Evolutionary conservation across 2,113 vertebrate species (phyloP), one percentile per base, ranked within the genome.

Genomic region (Callopanchax toddi): DNA sequence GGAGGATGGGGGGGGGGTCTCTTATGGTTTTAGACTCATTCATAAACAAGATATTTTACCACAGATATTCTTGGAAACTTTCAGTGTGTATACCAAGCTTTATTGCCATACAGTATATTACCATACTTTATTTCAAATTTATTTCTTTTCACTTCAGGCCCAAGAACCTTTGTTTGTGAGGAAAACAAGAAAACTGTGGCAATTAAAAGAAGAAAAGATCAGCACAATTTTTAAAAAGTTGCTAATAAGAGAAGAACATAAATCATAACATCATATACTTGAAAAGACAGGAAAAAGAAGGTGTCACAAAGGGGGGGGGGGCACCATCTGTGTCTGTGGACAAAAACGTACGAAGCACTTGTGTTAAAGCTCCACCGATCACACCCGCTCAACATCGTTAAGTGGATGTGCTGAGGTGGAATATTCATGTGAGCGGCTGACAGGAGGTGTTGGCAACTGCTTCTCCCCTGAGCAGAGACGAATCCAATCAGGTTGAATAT

Each of bases 391-490:
- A 45, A 78, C 60, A 74, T 85, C 72, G 54, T 51, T 34, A n/a
- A 37, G 70, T 8, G 13, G 60, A 50, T 74, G 63, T 74, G 60
- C 77, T 78, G 81, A 84, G 66, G 76, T 73, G 45, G 69, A 77
- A 70, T 81, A 66, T 78, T 86, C 54, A 49, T 64, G 71, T 76
- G 75, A 74, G 59, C 79, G 21, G 45, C 63, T 66, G 37, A 64
- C 36, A 62, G 23, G 42, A 34, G 57, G 61, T 61, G 62, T 60
- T 50, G 44, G 39, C 45, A 53, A 17, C 55, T 55, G 64, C 34
- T 57, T 57, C 60, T 80, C 49, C 26, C n/a, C 48, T 79, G 69
- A 48, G 43, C 50, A 34, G 50, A 56, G 46, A 60, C 32, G 32
- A 60, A 11, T 34, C 66, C 34, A 21, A 15, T 22, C 54, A 64